These are phyloP conservation scores for Eptatretus burgeri DNA, from an alignment of 2,113 vertebrate genomes.

Conservation along the genomic window DNA sequence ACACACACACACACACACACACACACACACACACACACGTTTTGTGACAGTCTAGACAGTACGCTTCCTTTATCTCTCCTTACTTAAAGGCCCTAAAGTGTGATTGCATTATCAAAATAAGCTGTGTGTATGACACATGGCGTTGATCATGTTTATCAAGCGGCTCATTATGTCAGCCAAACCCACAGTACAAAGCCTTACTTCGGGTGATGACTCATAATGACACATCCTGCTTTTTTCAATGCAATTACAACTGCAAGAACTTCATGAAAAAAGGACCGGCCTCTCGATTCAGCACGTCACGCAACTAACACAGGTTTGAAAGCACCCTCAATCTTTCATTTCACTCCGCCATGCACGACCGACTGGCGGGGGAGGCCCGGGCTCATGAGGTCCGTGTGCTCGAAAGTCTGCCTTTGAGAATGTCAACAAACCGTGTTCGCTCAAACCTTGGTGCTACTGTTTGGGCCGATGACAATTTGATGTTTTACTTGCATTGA, in stretches of 20 bases:
- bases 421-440: no score
- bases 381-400: no score
- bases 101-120: background rate
- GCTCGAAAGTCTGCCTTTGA: no score
- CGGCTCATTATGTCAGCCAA: no score
- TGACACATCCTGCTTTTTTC: background rate
- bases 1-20: background rate
- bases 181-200: no score
- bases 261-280: background rate
- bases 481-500: no score
- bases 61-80: background rate
- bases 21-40: background rate
- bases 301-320: background rate
- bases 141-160: no score
- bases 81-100: background rate
- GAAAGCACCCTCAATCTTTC: background rate
- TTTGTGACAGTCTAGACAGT: background rate
- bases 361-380: no score
- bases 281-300: background rate
- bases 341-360: background rate
- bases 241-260: background rate
- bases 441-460: no score
- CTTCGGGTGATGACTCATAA: no score
- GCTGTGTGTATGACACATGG: background rate
- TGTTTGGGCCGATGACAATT: no score